A percentile compares a stretch with the other conserved stretches of the same genome.
These are phyloP conservation scores for Phrynocephalus vlangalii DNA, from an alignment of 2,797 vertebrate genomes.

Conservation along the genomic window DNA sequence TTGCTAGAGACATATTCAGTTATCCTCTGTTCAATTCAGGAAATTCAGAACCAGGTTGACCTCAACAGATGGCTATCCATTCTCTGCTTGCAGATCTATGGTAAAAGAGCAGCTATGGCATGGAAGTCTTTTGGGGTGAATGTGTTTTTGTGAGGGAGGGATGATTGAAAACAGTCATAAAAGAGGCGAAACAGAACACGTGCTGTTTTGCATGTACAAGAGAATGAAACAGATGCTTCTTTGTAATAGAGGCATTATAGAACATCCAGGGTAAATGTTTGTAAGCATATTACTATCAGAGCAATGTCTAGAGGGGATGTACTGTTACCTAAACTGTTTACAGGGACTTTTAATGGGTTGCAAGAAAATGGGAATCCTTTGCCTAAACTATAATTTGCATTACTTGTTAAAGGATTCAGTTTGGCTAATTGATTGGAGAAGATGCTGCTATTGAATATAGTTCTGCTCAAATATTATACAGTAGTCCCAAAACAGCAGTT, in stretches of 20 bases:
- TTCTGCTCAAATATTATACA: not conserved
- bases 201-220: conserved; percentile 30
- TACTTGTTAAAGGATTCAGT: not conserved
- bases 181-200: conserved; percentile 5
- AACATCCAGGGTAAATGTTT: conserved; percentile 28
- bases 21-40: not conserved
- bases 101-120: not conserved
- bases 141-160: not conserved
- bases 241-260: conserved; percentile 16
- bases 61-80: not conserved
- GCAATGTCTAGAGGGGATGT: not conserved
- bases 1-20: not conserved
- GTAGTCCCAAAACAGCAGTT: not conserved
- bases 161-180: not conserved
- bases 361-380: conserved; percentile 16
- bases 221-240: conserved; percentile 31
- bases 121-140: not conserved
- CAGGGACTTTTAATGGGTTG: conserved; percentile 13
- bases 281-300: conserved; percentile 23
- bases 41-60: not conserved
- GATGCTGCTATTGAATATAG: not conserved
- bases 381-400: not conserved
- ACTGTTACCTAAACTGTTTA: conserved; percentile 13
- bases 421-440: not conserved
- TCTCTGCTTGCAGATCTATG: not conserved